These are phyloP conservation scores for Neodon shergylaensis DNA, from an alignment of 2,113 vertebrate genomes.

Conservation along the genomic window DNA sequence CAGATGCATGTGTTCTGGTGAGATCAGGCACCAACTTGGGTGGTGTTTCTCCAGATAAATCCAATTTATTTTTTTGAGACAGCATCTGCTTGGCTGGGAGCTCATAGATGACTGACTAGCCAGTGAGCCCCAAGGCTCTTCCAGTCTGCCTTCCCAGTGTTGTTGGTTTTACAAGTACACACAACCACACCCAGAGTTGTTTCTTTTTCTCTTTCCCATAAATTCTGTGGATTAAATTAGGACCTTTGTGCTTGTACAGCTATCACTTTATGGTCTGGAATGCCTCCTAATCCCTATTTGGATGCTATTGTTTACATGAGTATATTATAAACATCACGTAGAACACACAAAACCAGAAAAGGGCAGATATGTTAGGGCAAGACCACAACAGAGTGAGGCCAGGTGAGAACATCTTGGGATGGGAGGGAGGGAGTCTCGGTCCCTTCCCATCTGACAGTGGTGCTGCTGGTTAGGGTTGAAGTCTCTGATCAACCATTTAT, in stretches of 20 bases:
- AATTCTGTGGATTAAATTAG: neutral
- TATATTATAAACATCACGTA: neutral
- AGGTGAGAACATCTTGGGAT: neutral
- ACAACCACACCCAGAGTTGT: neutral
- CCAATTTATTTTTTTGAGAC: neutral
- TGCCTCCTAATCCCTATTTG: neutral
- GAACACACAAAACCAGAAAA: neutral
- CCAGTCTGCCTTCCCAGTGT: neutral
- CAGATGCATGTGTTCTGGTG: neutral
- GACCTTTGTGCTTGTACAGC: too few relatives aligned
- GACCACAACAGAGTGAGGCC: neutral
- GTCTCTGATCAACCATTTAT: neutral
- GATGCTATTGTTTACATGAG: neutral
- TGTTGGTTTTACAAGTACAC: neutral
- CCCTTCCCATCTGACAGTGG: neutral
- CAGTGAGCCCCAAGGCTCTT: neutral
- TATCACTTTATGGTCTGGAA: neutral
- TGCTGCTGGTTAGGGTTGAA: constrained; percentile 33
- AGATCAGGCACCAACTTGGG: neutral
- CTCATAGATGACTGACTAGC: neutral
- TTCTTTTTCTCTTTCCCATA: neutral
- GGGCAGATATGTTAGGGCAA: neutral
- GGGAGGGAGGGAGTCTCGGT: neutral
- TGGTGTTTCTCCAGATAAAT: neutral
- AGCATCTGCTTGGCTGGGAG: too few relatives aligned